Evolutionary conservation across 2,797 vertebrate genomes (phyloP).

Genomic region (Hyperoplus immaculatus): DNA sequence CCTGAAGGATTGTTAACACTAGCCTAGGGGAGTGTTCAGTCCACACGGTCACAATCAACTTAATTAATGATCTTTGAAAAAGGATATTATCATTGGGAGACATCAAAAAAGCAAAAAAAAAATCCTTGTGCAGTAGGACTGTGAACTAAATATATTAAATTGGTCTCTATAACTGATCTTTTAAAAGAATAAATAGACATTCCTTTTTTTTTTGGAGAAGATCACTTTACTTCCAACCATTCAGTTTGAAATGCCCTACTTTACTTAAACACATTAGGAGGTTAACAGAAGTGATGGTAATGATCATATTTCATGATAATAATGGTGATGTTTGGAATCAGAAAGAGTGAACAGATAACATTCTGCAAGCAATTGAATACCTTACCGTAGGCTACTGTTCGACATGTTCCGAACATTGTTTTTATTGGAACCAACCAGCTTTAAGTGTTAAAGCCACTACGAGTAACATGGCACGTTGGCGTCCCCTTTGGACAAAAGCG

Average conservation of each 20-base stretch:
- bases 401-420: background rate
- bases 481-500: no score
- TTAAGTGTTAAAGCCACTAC: background rate
- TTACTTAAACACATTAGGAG: constrained; percentile 35
- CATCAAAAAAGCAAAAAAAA: background rate
- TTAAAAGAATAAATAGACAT: background rate
- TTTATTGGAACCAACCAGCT: background rate
- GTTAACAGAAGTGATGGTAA: constrained; percentile 32
- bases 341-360: background rate
- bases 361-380: background rate
- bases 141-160: background rate
- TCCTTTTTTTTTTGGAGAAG: background rate
- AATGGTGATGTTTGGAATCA: constrained; percentile 27
- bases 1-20: constrained; percentile 49
- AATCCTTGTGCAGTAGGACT: background rate
- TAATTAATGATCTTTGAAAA: constrained; percentile 47
- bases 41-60: constrained; percentile 43
- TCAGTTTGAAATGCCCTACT: constrained; percentile 2
- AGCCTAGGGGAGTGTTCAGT: background rate
- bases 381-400: no score
- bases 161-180: background rate
- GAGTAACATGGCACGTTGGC: no score
- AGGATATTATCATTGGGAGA: constrained; percentile 4
- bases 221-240: background rate
- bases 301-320: constrained; percentile 23